Evolutionary conservation across 2,113 vertebrate genomes (phyloP).

Genomic region (Nestor notabilis): DNA sequence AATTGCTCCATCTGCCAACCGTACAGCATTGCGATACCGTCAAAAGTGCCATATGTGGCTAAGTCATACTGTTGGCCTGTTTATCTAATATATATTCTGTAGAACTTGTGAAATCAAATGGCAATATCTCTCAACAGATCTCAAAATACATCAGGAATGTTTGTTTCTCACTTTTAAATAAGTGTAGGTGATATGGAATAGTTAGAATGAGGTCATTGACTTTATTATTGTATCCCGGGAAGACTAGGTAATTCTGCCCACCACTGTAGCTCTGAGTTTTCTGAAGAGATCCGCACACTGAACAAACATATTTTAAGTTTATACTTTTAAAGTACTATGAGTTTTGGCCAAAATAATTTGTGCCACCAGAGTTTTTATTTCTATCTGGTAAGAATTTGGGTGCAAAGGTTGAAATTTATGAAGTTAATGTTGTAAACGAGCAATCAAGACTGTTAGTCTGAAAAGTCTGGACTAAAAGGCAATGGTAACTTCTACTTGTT

Average conservation of each 20-base stretch:
- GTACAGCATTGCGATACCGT: slow-evolving; percentile 29
- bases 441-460: background rate
- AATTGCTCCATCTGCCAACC: slow-evolving; percentile 69
- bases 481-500: background rate
- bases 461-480: background rate
- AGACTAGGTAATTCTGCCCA: background rate
- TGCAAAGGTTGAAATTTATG: background rate
- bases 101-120: slow-evolving; percentile 42
- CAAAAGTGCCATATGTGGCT: slow-evolving; percentile 55
- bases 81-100: slow-evolving; percentile 31
- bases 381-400: background rate
- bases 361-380: background rate
- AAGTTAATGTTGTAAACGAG: background rate
- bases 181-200: background rate
- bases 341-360: background rate
- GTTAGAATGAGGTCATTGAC: background rate
- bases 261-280: background rate
- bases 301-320: background rate
- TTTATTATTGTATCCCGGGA: background rate
- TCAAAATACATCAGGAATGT: background rate
- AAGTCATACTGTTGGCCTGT: slow-evolving; percentile 49
- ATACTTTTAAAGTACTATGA: background rate
- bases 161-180: slow-evolving; percentile 5
- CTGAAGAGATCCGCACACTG: background rate
- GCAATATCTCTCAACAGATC: background rate